These are phyloP conservation scores for Abrostola triplasia DNA, from an alignment of 2,888 invertebrate genomes.

Conservation along the genomic window DNA sequence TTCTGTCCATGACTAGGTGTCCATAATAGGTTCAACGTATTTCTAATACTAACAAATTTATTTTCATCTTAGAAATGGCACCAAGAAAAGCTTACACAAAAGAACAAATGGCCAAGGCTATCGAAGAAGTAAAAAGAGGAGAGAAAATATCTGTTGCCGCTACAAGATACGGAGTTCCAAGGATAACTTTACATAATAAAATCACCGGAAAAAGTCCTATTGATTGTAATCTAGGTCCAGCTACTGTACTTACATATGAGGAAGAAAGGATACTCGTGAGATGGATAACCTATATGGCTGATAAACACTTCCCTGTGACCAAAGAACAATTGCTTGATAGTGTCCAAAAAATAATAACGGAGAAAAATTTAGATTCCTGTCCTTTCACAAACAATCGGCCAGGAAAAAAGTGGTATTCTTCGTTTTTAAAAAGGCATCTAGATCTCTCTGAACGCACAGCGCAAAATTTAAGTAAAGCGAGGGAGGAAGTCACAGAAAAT, in stretches of 20 bases:
- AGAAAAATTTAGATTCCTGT: constrained; percentile 13
- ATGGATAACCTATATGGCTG: constrained; percentile 19
- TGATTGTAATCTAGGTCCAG: no score
- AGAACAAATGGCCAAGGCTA: no score
- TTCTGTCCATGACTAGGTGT: no score
- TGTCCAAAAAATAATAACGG: constrained; percentile 16
- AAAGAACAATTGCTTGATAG: constrained; percentile 22
- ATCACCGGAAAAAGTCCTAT: no score
- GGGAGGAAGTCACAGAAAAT: constrained; percentile 41
- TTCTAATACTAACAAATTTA: no score
- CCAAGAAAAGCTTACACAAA: no score
- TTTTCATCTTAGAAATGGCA: no score
- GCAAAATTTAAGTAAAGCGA: constrained; percentile 33
- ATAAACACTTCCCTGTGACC: constrained; percentile 30
- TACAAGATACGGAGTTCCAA: no score
- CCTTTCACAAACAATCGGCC: constrained; percentile 27
- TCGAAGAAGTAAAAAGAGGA: no score
- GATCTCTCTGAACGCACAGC: constrained; percentile 32
- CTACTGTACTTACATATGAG: constrained; percentile 35
- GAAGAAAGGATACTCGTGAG: constrained; percentile 22
- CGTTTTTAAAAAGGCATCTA: constrained; percentile 35
- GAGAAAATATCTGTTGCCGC: no score
- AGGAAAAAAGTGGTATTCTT: constrained; percentile 35
- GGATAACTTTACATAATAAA: no score
- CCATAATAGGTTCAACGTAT: no score